These are phyloP conservation scores for Celastrina argiolus DNA, from an alignment of 2,888 invertebrate species.

Conservation along the genomic window DNA sequence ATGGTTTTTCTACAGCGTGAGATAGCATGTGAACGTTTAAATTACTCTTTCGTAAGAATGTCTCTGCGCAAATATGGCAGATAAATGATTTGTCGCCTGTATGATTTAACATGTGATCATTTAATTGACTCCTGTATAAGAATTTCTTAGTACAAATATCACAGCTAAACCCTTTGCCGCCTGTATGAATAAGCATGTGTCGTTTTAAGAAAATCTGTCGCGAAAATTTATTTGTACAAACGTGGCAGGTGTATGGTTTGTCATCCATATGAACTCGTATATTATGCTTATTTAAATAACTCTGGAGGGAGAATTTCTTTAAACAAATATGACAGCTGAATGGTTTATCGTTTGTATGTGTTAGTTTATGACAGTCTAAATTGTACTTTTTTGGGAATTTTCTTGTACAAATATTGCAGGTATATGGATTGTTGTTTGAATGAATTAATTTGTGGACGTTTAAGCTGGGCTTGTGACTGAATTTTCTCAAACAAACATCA, in stretches of 20 bases:
- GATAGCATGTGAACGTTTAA: neutral
- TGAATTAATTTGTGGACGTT: too few relatives aligned
- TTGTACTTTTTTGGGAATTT: too few relatives aligned
- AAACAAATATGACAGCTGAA: neutral
- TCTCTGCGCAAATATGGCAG: neutral
- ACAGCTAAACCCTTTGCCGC: neutral
- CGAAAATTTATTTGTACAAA: too few relatives aligned
- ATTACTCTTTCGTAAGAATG: neutral
- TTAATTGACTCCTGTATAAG: neutral
- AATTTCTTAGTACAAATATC: neutral
- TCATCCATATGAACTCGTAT: too few relatives aligned
- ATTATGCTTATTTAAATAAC: too few relatives aligned
- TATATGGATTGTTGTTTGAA: too few relatives aligned
- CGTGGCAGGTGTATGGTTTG: too few relatives aligned
- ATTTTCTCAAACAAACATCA: too few relatives aligned
- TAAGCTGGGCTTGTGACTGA: too few relatives aligned
- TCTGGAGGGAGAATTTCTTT: neutral
- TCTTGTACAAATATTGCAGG: too few relatives aligned
- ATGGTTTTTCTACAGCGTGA: neutral
- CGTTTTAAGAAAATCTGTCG: neutral
- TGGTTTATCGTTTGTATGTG: neutral
- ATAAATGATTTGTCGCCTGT: neutral
- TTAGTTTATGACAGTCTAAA: too few relatives aligned
- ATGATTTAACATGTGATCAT: neutral
- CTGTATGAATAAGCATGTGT: neutral